Evolutionary conservation across 2,888 invertebrate species (phyloP), one percentile per base, ranked within the genome.

Genomic region (Eueremaeus valkanovi): DNA sequence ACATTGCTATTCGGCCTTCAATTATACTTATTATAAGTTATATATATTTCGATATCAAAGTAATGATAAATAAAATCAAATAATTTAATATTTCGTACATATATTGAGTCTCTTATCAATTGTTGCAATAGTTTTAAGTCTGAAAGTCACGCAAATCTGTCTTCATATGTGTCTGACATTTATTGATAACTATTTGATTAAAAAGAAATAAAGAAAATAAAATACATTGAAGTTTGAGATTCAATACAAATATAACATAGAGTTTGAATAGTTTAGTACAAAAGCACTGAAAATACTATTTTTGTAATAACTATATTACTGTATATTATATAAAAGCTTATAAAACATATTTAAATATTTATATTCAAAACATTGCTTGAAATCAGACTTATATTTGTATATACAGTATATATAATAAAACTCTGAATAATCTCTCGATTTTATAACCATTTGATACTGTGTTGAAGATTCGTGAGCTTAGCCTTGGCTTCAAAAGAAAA

Each of bases 161-260:
- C 55, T 24, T 27, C 16, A 55, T 55, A 55, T 24, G 27, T 55
- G 24, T 27, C 55, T 55, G 55, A 55, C 55, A 55, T 55, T 55
- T 55, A 55, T 6, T 55, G 55, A 55, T 55, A 55, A 21, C 51
- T 45, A 36, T 51, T n/a, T 51, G 21, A 51, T 51, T 51, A n/a
- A 45, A 45, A 45, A 11, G 3, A 16, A 51, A 3, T 21, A 21
- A 51, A 21, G 5, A 36, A 8, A 8, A 8, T 36, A 36, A 8
- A 36, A 8, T 8, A 8, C 36, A 36, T 36, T 36, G 36, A 45
- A 45, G 18, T 16, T 16, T n/a, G n/a, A n/a, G n/a, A 45, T 16
- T 45, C 45, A 6, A n/a, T n/a, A n/a, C n/a, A n/a, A n/a, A n/a
- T n/a, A n/a, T n/a, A n/a, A n/a, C n/a, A n/a, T n/a, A n/a, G n/a